Base-by-base conservation (phyloP, 2,888 invertebrate species). In the Sarcophaga rosellei region DNA sequence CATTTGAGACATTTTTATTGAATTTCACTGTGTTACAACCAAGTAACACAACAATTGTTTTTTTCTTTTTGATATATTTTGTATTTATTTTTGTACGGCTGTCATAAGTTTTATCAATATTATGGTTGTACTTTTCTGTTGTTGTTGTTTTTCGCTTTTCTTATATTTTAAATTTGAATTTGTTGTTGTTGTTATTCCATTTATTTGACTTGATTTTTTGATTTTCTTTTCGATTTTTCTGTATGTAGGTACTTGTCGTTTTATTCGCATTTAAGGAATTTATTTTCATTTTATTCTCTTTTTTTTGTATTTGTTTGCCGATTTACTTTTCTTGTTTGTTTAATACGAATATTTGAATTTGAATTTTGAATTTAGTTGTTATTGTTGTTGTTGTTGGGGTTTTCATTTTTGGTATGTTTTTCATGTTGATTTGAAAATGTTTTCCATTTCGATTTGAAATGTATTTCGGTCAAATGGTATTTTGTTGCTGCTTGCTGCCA, bases 61-160 rank as follows among this genome's bases (percentile, higher is more conserved):
- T 75, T 21, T n/a, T n/a, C n/a, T n/a, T n/a, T n/a, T n/a, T 81
- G 45, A n/a, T 20, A 63, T 80, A 57, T 57, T 80, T 61, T 66
- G 75, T 47, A 68, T 57, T n/a, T 20, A 44, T 57, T 66, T 59
- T 66, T 80, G 23, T 25, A 23, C 57, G 23, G 25, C 86, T 86
- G 84, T 86, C 86, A 86, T 86, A 86, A 84, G 86, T 86, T 86
- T 86, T 86, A 86, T 86, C 86, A 86, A 86, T 86, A 86, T 84
- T 86, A 77, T 78, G 74, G 72, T 74, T 57, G 59, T 79, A 69
- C 82, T 72, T 53, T 47, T 47, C 62, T 74, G 47, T 5, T 66
- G 23, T 75, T 15, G 23, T 63, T 81, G 69, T 72, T 68, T n/a
- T 2, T 47, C 47, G 10, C n/a, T n/a, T 53, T 65, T 23, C 35